Conservation (phyloP, 2,113 vertebrate species). For the Pangasianodon gigas region DNA sequence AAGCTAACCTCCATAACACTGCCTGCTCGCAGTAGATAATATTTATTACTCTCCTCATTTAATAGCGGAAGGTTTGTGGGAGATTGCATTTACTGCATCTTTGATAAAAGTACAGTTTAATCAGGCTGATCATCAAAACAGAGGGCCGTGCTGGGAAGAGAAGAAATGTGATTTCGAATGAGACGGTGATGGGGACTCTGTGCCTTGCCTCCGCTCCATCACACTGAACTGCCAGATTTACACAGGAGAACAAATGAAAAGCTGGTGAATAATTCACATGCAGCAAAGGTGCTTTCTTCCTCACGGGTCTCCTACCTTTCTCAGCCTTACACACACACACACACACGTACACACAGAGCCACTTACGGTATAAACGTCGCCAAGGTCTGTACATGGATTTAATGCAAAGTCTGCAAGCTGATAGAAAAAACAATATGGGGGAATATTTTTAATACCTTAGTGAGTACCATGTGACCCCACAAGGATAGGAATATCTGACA, state of each 20-base stretch:
- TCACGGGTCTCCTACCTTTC: neutral
- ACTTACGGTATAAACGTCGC: neutral
- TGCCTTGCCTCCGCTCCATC: conserved; percentile 29
- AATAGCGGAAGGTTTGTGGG: neutral
- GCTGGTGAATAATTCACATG: conserved; percentile 50
- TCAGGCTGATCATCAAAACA: conserved; percentile 25
- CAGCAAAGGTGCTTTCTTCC: conserved; percentile 20
- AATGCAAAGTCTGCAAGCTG: neutral
- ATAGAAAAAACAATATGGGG: neutral
- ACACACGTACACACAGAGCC: conserved; percentile 14
- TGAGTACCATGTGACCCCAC: neutral
- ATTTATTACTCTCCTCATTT: neutral
- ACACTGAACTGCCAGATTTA: conserved; percentile 25
- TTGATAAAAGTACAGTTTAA: conserved; percentile 9
- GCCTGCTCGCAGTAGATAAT: neutral
- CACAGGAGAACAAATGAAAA: conserved; percentile 38
- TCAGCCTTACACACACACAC: conserved; percentile 4
- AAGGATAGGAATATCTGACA: neutral
- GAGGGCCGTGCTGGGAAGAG: conserved; percentile 4
- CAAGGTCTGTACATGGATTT: neutral
- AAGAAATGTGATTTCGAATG: conserved; percentile 25
- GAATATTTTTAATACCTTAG: neutral
- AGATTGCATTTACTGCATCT: conserved; percentile 7
- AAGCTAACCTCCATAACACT: neutral
- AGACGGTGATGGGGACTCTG: conserved; percentile 21